Evolutionary conservation across 2,113 vertebrate species (phyloP).

Genomic region (Oplegnathus fasciatus): DNA sequence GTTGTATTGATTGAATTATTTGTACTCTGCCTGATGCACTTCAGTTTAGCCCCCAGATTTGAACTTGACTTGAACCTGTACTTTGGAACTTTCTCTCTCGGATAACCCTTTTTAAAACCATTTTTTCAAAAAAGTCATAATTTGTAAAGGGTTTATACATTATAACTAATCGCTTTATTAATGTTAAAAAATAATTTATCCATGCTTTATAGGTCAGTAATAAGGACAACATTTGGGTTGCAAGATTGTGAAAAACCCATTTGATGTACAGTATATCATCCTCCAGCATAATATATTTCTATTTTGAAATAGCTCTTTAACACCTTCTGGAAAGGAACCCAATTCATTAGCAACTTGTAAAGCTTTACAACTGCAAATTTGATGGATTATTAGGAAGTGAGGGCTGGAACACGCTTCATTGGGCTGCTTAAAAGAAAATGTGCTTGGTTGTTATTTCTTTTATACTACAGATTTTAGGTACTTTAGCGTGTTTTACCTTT

Average conservation of each 20-base stretch:
- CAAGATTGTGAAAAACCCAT: background rate
- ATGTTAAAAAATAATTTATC: background rate
- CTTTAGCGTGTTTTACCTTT: background rate
- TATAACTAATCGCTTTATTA: background rate
- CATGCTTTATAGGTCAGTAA: background rate
- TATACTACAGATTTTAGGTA: background rate
- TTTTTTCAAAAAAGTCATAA: background rate
- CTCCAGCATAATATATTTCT: background rate
- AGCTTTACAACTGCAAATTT: background rate
- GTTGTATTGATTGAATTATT: background rate
- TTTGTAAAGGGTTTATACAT: background rate
- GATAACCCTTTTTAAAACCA: background rate
- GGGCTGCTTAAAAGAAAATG: background rate
- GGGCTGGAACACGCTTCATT: background rate
- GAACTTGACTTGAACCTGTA: background rate
- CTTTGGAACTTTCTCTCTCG: background rate
- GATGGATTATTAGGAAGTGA: background rate
- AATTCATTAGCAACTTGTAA: background rate
- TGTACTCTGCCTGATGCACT: background rate
- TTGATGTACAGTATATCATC: background rate
- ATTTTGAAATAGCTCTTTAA: constrained; percentile 1
- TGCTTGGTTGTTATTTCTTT: constrained; percentile 2
- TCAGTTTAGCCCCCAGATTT: background rate
- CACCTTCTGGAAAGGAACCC: background rate
- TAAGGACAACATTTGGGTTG: background rate